Base-by-base conservation (phyloP, 2,797 vertebrate genomes). In the Pseudochaenichthys georgianus region DNA sequence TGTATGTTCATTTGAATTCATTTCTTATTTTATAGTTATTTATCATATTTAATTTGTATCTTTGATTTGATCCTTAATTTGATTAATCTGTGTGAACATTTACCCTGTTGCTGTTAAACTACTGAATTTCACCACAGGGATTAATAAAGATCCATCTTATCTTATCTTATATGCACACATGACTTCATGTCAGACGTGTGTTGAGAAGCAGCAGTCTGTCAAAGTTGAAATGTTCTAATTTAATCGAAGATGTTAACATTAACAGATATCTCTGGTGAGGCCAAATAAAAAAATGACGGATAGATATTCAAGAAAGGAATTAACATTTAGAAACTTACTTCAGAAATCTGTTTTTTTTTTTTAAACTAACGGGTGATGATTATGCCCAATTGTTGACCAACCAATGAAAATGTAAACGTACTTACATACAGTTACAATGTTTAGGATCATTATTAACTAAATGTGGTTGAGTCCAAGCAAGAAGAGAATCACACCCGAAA, bases 181-280 rank as follows among this genome's bases (percentile, higher is more conserved):
- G 31, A 52, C 70, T 46, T 68, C 28, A 51, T 54, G 19, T 57
- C 48, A 70, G 28, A 42, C 45, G 2, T 21, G 59, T 53, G 52
- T 61, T 41, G 46, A 70, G 45, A 61, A 57, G 57, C 48, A 47
- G 50, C 34, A 52, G 60, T 41, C 59, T 54, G 31, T 54, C 48
- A 54, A 52, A 17, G 63, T 17, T 60, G 45, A 6, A 38, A 38
- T 70, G 58, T 71, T 38, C 19, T 8, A 77, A 68, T 64, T 19
- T 8, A 47, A 46, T 58, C 38, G 28, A 57, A 54, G 41, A 55
- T 78, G 48, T 21, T 6, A 43, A 53, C 34, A 53, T 17, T 47
- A 28, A 64, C 34, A 23, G 38, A 45, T 21, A 21, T 67, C 31
- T 41, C 19, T 47, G 13, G 31, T n/a, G 34, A 38, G 13, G 4